phyloP scores from a whole-genome alignment of 2,113 vertebrate species.

The Ceyx melanurus region DNA sequence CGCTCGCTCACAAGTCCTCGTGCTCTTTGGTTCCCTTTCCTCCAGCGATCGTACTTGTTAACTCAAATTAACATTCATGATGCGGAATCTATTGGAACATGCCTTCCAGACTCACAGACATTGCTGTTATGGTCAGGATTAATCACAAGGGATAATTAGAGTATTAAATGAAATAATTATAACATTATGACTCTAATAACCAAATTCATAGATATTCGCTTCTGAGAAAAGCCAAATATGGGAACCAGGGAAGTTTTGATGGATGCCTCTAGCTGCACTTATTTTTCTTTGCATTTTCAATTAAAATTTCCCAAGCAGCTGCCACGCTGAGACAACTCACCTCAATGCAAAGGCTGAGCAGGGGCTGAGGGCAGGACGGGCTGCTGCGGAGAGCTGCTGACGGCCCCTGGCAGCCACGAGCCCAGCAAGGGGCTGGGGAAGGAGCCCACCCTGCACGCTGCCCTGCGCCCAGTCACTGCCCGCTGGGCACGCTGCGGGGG shows the following conservation, averaged over 20 bases:
- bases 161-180: conserved; percentile 67
- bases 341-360: neutral
- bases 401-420: accelerated
- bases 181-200: conserved; percentile 57
- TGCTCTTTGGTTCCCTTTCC: conserved; percentile 16
- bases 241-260: neutral
- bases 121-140: conserved; percentile 57
- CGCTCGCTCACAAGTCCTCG: neutral
- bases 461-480: neutral
- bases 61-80: conserved; percentile 57
- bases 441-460: accelerated
- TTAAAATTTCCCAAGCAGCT: neutral
- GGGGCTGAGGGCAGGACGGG: neutral
- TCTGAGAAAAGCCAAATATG: conserved; percentile 32
- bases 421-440: accelerated
- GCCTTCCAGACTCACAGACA: conserved; percentile 51
- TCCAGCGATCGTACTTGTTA: conserved; percentile 30
- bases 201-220: conserved; percentile 47
- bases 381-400: accelerated
- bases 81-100: conserved; percentile 40
- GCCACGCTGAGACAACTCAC: neutral
- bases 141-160: conserved; percentile 66
- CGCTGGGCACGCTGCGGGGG: neutral
- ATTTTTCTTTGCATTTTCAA: neutral
- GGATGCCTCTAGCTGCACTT: conserved; percentile 3